Base-by-base conservation (phyloP, 2,113 vertebrate genomes). In the Osmerus eperlanus region DNA sequence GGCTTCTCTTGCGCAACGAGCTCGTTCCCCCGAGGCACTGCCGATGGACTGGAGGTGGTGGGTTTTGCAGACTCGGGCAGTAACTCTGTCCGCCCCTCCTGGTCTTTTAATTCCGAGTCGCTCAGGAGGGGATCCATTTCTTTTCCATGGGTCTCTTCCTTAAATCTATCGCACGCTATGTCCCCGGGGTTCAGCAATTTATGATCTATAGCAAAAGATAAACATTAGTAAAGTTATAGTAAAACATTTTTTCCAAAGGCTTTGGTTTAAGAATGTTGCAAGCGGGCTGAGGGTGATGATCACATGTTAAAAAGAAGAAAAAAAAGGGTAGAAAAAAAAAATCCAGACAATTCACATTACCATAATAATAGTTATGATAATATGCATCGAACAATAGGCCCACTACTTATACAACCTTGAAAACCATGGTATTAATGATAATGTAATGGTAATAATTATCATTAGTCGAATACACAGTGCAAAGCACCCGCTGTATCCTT, bases 21-120 rank as follows among this genome's bases (percentile, higher is more conserved):
- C 74, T 90, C 92, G 60, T 71, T 86, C 74, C 86, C 85, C 74
- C 88, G 77, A 53, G 81, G 87, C 76, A 81, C 80, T 9, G 88
- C 87, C 71, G 76, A 84, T 73, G 95, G 92, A 51, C 95, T 94
- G 65, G 91, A 92, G 19, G 93, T 95, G 70, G 92, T 89, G 2
- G 91, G 79, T 73, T 93, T 94, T 0, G 88, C 83, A 55, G 91
- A 86, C 19, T 86, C 91, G 51, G 90, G 84, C 78, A 91, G 87
- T 78, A 90, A 72, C 74, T 95, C 94, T 72, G 91, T 93, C 85
- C 90, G 89, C 75, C 95, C 93, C 74, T 97, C 95, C 7, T 86
- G 84, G 13, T 95, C 95, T 85, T 96, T 96, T 88, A 95, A 94
- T 88, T 97, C 96, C 89, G 95, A 94, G 86, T 97, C 95, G 89